phyloP scores from a whole-genome alignment of 2,888 invertebrate species.

The Parthenolecanium corni region DNA sequence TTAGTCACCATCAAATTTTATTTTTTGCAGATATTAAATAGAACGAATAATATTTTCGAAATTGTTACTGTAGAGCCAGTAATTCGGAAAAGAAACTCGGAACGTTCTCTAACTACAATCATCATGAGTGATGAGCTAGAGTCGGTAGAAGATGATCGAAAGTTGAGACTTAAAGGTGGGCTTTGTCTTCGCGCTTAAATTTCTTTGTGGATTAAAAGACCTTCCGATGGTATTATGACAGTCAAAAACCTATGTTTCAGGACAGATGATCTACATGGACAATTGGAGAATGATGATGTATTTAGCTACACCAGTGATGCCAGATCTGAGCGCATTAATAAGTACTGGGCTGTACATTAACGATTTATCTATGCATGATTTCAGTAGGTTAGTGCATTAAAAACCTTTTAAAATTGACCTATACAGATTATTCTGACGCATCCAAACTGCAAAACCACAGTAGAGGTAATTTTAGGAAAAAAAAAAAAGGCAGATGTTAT shows the following conservation, averaged over 20 bases:
- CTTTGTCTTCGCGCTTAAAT: no score
- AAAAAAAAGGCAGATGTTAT: not conserved
- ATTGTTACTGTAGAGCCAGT: constrained; percentile 78
- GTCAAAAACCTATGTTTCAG: constrained; percentile 45
- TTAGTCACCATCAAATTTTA: no score
- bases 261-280: constrained; percentile 98
- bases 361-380: constrained; percentile 98
- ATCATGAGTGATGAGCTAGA: constrained; percentile 50
- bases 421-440: not conserved
- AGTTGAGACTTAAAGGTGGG: constrained; percentile 64
- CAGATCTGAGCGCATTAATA: constrained; percentile 81
- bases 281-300: constrained; percentile 98
- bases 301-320: constrained; percentile 91
- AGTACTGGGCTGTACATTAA: constrained; percentile 92
- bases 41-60: constrained; percentile 96
- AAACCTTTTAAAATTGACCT: not conserved
- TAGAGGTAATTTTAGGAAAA: not conserved
- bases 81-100: constrained; percentile 50
- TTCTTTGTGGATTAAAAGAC: no score
- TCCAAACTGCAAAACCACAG: not conserved
- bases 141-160: constrained; percentile 58
- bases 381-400: constrained; percentile 75
- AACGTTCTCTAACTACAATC: constrained; percentile 44
- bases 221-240: not conserved
- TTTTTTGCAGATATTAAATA: constrained; percentile 64